Percentiles rank a stretch among this genome's conserved stretches.
These are phyloP conservation scores for Odontamblyopus rebecca DNA, from an alignment of 2,797 vertebrate genomes.

Conservation along the genomic window DNA sequence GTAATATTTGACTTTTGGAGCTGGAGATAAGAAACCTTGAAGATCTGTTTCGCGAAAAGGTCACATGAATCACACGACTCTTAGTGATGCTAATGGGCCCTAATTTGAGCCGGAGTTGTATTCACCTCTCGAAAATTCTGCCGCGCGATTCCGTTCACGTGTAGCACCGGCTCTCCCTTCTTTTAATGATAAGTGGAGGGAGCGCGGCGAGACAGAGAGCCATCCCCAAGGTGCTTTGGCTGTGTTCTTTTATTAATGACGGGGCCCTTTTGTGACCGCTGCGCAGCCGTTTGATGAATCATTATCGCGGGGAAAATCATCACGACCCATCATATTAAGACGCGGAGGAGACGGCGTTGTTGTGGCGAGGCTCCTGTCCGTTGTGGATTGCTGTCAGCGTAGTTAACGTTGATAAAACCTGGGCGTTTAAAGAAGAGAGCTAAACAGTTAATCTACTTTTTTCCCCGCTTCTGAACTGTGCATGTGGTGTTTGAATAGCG, in stretches of 20 bases:
- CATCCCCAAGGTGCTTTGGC: slow-evolving; percentile 72
- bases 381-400: slow-evolving; percentile 70
- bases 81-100: slow-evolving; percentile 76
- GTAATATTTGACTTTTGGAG: slow-evolving; percentile 31
- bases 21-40: slow-evolving; percentile 42
- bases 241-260: slow-evolving; percentile 83
- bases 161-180: slow-evolving; percentile 59
- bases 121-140: slow-evolving; percentile 71
- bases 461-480: too few species aligned
- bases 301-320: slow-evolving; percentile 71
- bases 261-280: slow-evolving; percentile 70
- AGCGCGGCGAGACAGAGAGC: slow-evolving; percentile 31
- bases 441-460: too few species aligned
- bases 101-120: slow-evolving; percentile 75
- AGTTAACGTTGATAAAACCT: slow-evolving; percentile 68
- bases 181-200: slow-evolving; percentile 76
- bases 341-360: slow-evolving; percentile 50
- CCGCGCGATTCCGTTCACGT: slow-evolving; percentile 70
- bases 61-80: slow-evolving; percentile 53
- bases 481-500: too few species aligned
- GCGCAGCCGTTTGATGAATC: slow-evolving; percentile 71
- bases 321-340: slow-evolving; percentile 71
- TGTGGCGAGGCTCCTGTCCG: slow-evolving; percentile 55
- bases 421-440: slow-evolving; percentile 5
- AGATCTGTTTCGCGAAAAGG: slow-evolving; percentile 54